A percentile compares a stretch with the other conserved stretches of the same genome.
These are phyloP conservation scores for Heliconius sara DNA, from an alignment of 2,888 invertebrate species.

Conservation along the genomic window DNA sequence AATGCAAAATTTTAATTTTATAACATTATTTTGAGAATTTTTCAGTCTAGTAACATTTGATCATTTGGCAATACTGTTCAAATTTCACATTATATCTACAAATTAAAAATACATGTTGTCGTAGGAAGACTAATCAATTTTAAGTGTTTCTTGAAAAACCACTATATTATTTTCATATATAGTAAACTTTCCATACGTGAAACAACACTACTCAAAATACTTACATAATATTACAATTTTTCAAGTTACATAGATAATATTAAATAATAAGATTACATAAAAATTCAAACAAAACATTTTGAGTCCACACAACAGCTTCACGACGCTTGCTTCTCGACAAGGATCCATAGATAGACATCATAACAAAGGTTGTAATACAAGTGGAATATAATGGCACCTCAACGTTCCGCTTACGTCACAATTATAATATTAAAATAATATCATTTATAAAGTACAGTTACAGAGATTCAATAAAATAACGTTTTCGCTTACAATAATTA, in stretches of 20 bases:
- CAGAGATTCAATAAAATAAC: conserved; percentile 79
- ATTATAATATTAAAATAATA: conserved; percentile 73
- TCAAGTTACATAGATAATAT: conserved; percentile 39
- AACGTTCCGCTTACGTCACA: conserved; percentile 73
- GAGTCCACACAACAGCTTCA: conserved; percentile 34
- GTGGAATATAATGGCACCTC: conserved; percentile 81
- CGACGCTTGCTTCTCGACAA: conserved; percentile 17
- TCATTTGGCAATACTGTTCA: conserved; percentile 83
- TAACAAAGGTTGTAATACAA: conserved; percentile 70
- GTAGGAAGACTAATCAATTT: conserved; percentile 74
- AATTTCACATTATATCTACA: conserved; percentile 68
- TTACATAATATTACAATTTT: conserved; percentile 41
- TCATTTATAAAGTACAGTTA: conserved; percentile 79
- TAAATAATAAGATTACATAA: conserved; percentile 10
- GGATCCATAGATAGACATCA: conserved; percentile 16
- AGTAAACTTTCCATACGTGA: conserved; percentile 32
- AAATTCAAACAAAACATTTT: conserved; percentile 25
- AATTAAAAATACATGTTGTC: conserved; percentile 69
- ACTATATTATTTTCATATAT: conserved; percentile 18
- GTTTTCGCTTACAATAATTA: conserved; percentile 57
- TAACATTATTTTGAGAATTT: conserved; percentile 53
- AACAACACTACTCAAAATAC: conserved; percentile 31
- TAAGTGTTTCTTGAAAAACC: conserved; percentile 37
- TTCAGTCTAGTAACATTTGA: conserved; percentile 82
- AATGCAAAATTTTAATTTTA: conserved; percentile 47